Evolutionary conservation across 2,113 vertebrate species (phyloP).

Genomic region (Isurus oxyrinchus): DNA sequence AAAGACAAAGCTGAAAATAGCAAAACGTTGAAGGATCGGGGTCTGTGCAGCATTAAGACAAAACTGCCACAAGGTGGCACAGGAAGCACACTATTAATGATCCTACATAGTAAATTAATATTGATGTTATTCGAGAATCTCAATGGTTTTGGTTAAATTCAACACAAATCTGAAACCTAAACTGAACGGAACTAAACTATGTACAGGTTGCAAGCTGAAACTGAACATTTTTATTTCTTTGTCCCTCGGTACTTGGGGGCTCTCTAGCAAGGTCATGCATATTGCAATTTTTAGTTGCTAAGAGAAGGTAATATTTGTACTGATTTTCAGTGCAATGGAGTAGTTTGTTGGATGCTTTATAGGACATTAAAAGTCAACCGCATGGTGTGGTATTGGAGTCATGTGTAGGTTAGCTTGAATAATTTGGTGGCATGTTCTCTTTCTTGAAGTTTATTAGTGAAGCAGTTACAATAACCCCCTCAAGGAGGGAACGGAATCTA

Average conservation of each 20-base stretch:
- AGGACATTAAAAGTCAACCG: neutral
- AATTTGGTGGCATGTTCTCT: neutral
- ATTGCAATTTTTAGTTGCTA: neutral
- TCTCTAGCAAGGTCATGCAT: neutral
- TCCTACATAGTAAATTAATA: neutral
- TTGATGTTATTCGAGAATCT: neutral
- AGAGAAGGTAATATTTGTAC: neutral
- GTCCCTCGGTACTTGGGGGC: neutral
- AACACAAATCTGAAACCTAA: neutral
- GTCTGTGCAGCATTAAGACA: neutral
- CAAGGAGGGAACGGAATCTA: neutral
- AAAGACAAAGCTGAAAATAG: neutral
- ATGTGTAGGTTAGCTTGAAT: neutral
- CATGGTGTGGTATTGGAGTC: neutral
- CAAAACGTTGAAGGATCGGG: neutral
- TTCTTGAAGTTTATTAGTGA: neutral
- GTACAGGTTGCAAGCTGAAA: neutral
- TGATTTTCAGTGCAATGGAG: neutral
- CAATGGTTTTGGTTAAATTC: neutral
- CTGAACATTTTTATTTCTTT: neutral
- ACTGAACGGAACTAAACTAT: neutral
- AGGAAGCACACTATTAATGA: neutral
- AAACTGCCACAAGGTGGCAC: conserved; percentile 19
- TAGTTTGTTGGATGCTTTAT: neutral
- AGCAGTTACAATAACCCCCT: neutral